Conservation (phyloP, 2,113 vertebrate species). For the Psammodynastes pulverulentus region DNA sequence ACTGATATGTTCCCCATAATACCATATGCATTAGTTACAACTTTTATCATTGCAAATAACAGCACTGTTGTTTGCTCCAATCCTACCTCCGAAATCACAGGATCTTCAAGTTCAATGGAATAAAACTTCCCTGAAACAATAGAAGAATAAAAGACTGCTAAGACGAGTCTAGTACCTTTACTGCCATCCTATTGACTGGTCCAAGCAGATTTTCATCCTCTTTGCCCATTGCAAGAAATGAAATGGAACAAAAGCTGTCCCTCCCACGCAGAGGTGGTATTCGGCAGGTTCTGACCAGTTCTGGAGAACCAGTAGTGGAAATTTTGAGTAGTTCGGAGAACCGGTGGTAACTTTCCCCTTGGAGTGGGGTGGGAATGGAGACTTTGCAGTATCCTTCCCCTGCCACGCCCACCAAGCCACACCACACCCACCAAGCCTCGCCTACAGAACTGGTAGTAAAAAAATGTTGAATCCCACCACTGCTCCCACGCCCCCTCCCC, state of each 20-base stretch:
- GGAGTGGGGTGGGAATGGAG: no score
- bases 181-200: background rate
- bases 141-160: background rate
- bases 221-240: background rate
- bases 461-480: no score
- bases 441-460: no score
- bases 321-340: no score
- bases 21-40: background rate
- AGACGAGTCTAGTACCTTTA: background rate
- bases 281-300: no score
- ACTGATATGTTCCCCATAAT: background rate
- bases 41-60: background rate
- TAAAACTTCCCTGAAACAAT: background rate
- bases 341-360: no score
- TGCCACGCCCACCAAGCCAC: no score
- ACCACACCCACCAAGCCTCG: no score
- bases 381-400: no score
- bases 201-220: background rate
- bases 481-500: no score
- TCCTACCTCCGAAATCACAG: background rate
- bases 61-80: background rate
- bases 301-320: no score
- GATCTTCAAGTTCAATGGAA: background rate
- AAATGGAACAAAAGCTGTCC: background rate
- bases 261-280: no score